phyloP scores from a whole-genome alignment of 2,797 vertebrate genomes.

The Ciconia nigra region DNA sequence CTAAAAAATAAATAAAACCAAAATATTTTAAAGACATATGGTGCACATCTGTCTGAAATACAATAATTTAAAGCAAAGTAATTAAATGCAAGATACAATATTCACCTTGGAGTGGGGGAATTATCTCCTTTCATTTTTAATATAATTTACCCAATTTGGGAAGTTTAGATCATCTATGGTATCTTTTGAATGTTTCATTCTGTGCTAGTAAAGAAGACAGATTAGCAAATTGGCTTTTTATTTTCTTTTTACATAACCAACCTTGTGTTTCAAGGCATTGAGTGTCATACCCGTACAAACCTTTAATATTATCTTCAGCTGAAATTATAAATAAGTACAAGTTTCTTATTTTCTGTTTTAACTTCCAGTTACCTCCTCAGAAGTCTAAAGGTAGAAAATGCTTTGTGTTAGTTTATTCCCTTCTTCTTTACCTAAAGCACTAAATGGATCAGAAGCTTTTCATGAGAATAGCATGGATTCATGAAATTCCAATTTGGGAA shows the following conservation, averaged over 20 bases:
- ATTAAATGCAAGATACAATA: constrained; percentile 66
- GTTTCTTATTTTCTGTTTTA: neutral
- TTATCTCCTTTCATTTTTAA: constrained; percentile 39
- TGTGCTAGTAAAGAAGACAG: neutral
- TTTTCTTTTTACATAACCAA: neutral
- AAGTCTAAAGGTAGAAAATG: neutral
- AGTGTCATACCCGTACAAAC: neutral
- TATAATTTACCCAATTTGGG: constrained; percentile 21
- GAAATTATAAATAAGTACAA: neutral
- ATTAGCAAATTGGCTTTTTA: neutral
- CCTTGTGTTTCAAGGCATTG: neutral
- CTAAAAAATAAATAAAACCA: constrained; percentile 72
- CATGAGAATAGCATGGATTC: neutral
- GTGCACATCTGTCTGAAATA: constrained; percentile 73
- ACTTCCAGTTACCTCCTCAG: neutral
- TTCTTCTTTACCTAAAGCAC: neutral
- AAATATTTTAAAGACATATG: constrained; percentile 76
- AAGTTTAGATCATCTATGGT: neutral
- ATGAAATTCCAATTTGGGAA: neutral
- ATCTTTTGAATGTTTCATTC: constrained; percentile 25
- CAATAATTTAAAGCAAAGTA: constrained; percentile 72
- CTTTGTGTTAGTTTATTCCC: neutral
- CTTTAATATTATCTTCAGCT: neutral
- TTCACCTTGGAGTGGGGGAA: constrained; percentile 66
- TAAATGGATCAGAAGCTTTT: neutral